phyloP scores from a whole-genome alignment of 2,888 invertebrate genomes.

The Bembecia ichneumoniformis region DNA sequence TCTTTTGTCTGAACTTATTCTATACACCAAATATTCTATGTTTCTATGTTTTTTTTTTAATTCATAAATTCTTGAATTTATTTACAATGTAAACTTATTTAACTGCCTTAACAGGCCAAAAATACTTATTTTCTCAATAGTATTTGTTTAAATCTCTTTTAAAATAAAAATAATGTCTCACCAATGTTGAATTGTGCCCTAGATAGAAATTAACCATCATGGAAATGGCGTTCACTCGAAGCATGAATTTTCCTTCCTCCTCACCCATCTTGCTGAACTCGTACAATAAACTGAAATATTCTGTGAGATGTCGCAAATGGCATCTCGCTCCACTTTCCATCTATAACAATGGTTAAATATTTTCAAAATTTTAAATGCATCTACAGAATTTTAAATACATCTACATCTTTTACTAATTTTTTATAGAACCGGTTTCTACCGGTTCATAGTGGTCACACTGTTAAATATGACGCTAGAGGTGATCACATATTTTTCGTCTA shows the following conservation, averaged over 20 bases:
- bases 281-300: slow-evolving; percentile 92
- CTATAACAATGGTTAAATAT: slow-evolving; percentile 24
- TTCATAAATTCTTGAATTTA: too few relatives aligned
- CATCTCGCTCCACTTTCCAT: slow-evolving; percentile 91
- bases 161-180: slow-evolving; percentile 16
- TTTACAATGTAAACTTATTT: too few relatives aligned
- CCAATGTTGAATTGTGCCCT: slow-evolving; percentile 75
- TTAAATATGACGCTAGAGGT: too few relatives aligned
- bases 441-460: neutral
- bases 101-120: too few relatives aligned
- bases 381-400: neutral
- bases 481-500: too few relatives aligned
- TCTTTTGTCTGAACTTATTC: too few relatives aligned
- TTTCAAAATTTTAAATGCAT: neutral
- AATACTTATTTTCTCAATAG: too few relatives aligned
- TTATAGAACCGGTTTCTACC: too few relatives aligned
- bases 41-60: too few relatives aligned
- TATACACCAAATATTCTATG: too few relatives aligned
- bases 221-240: slow-evolving; percentile 89
- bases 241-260: slow-evolving; percentile 90
- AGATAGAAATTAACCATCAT: slow-evolving; percentile 94
- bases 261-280: slow-evolving; percentile 97
- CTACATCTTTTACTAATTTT: too few relatives aligned
- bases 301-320: slow-evolving; percentile 89
- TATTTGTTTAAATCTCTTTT: too few relatives aligned